Evolutionary conservation across 2,888 invertebrate species (phyloP).

Genomic region (Thelaira solivaga): DNA sequence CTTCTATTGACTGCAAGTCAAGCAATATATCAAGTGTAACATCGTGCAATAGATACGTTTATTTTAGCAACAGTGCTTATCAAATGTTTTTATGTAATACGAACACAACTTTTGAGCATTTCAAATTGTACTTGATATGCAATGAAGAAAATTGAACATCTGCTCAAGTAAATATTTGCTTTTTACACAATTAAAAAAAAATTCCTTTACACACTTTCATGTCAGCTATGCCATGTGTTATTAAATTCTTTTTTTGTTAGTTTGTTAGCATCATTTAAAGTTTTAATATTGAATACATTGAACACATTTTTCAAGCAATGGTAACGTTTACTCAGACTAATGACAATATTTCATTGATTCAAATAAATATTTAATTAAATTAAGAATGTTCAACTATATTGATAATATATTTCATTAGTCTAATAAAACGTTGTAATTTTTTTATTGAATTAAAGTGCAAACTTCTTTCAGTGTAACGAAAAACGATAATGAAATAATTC

Average conservation of each 20-base stretch:
- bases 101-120: not conserved
- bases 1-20: constrained; percentile 21
- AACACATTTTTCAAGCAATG: too few species aligned
- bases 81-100: not conserved
- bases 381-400: too few species aligned
- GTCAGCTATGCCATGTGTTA: constrained; percentile 56
- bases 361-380: too few species aligned
- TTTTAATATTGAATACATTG: not conserved
- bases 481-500: too few species aligned
- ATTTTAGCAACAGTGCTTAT: constrained; percentile 35
- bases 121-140: not conserved
- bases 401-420: too few species aligned
- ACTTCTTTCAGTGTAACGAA: too few species aligned
- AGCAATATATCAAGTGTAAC: constrained; percentile 47
- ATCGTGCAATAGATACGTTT: constrained; percentile 30
- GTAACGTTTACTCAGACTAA: too few species aligned
- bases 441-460: too few species aligned
- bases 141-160: constrained; percentile 40
- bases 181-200: constrained; percentile 1
- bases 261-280: constrained; percentile 12
- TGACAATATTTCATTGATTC: too few species aligned
- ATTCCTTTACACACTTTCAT: constrained; percentile 20
- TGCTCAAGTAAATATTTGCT: not conserved
- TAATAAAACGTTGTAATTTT: too few species aligned
- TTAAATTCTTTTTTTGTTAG: not conserved